Evolutionary conservation across 2,888 invertebrate genomes (phyloP).

Genomic region (Petrophora chlorosata): DNA sequence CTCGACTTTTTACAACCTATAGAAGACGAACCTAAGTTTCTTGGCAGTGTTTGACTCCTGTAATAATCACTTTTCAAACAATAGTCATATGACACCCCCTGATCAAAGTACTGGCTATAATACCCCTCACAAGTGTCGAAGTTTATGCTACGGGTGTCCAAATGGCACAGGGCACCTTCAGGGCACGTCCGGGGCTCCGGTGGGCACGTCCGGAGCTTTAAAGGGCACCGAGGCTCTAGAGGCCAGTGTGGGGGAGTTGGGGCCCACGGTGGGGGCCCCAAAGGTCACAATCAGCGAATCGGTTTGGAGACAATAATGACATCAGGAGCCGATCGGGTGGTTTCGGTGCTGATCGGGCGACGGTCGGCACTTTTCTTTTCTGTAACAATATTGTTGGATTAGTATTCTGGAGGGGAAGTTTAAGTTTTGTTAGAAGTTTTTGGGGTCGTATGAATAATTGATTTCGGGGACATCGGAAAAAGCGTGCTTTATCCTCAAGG

Average conservation of each 20-base stretch:
- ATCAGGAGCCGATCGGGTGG: constrained; percentile 95
- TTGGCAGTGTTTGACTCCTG: constrained; percentile 67
- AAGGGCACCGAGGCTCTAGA: constrained; percentile 57
- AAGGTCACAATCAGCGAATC: constrained; percentile 80
- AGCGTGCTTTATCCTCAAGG: too few relatives aligned
- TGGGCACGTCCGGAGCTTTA: constrained; percentile 50
- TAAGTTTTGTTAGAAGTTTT: too few relatives aligned
- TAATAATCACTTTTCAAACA: constrained; percentile 74
- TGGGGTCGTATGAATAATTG: too few relatives aligned
- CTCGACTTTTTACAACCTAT: constrained; percentile 57
- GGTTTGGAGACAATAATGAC: constrained; percentile 89
- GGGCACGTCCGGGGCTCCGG: constrained; percentile 46
- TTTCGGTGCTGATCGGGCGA: constrained; percentile 91
- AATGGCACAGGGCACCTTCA: constrained; percentile 62
- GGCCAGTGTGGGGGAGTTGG: constrained; percentile 68
- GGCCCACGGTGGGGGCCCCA: constrained; percentile 80
- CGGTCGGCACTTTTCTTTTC: constrained; percentile 75
- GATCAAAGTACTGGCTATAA: constrained; percentile 71
- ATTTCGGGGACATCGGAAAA: too few relatives aligned
- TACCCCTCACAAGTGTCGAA: constrained; percentile 69
- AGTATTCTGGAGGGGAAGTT: too few relatives aligned
- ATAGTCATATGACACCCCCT: constrained; percentile 66
- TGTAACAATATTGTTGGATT: constrained; percentile 42
- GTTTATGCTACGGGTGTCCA: constrained; percentile 61
- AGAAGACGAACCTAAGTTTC: constrained; percentile 66